Conservation (phyloP, 1,140 invertebrate genomes). For the Ceratina japonica region DNA sequence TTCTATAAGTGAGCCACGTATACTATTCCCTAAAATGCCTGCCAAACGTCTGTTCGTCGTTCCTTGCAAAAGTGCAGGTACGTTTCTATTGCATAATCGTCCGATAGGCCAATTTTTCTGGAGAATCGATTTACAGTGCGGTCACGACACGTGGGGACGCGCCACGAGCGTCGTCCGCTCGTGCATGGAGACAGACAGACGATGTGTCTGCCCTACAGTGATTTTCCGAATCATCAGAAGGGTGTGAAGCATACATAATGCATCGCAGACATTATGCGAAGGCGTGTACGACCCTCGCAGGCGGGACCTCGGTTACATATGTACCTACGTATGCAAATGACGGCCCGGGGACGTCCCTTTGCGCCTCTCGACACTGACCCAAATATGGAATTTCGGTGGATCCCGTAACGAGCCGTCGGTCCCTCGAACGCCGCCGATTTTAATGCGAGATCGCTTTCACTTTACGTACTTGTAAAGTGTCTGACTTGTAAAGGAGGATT, state of each 20-base stretch:
- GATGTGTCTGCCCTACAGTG: constrained; percentile 48
- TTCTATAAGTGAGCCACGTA: neutral
- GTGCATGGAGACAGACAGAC: constrained; percentile 45
- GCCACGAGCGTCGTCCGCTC: constrained; percentile 29
- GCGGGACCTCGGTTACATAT: constrained; percentile 53
- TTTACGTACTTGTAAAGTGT: neutral
- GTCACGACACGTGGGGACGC: constrained; percentile 26
- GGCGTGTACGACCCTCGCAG: constrained; percentile 57
- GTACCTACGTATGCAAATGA: constrained; percentile 62
- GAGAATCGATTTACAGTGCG: constrained; percentile 46
- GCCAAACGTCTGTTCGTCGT: neutral
- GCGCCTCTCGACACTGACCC: constrained; percentile 38
- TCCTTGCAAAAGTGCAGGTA: no score
- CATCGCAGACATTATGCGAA: constrained; percentile 63
- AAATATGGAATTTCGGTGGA: constrained; percentile 62
- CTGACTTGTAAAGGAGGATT: neutral
- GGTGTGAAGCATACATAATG: constrained; percentile 67
- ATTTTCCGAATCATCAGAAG: constrained; percentile 69
- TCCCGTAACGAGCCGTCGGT: constrained; percentile 24
- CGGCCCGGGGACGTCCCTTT: constrained; percentile 1
- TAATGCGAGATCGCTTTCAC: constrained; percentile 23
- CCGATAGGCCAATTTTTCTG: constrained; percentile 44
- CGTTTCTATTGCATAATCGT: neutral
- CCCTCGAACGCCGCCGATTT: constrained; percentile 16
- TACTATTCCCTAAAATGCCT: no score